Percentiles rank a stretch among this genome's conserved stretches.
phyloP scores from a whole-genome alignment of 2,797 vertebrate species.

The Alcedo atthis region DNA sequence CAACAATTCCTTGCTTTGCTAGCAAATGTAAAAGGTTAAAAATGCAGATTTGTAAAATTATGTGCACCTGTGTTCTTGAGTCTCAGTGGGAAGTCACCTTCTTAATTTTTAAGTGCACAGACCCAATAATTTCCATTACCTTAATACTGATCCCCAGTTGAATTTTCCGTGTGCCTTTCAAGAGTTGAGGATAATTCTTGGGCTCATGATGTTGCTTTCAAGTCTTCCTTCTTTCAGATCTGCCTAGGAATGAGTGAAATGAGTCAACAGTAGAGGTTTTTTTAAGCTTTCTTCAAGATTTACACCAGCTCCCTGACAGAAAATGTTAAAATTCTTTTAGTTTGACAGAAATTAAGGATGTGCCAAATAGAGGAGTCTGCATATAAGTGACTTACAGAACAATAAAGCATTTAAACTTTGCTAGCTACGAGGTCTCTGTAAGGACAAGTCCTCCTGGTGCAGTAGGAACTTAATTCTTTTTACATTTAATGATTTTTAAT shows the following conservation, averaged over 20 bases:
- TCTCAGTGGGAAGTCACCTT: slow-evolving; percentile 59
- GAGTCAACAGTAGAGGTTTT: slow-evolving; percentile 48
- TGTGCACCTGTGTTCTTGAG: slow-evolving; percentile 51
- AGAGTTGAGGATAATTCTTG: not conserved
- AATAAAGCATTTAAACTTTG: slow-evolving; percentile 16
- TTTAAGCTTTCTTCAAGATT: slow-evolving; percentile 43
- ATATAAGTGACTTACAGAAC: slow-evolving; percentile 2
- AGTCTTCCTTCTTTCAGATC: slow-evolving; percentile 43
- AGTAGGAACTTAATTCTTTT: not conserved
- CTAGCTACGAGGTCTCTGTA: not conserved
- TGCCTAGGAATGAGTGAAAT: slow-evolving; percentile 63
- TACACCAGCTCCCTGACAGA: slow-evolving; percentile 42
- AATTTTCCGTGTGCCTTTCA: slow-evolving; percentile 49
- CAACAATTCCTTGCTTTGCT: slow-evolving; percentile 56
- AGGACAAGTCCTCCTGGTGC: slow-evolving; percentile 12
- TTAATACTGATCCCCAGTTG: slow-evolving; percentile 8
- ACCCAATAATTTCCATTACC: slow-evolving; percentile 31
- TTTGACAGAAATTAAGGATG: slow-evolving; percentile 49
- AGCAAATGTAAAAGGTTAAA: slow-evolving; percentile 60
- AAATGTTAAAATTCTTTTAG: slow-evolving; percentile 43
- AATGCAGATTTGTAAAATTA: slow-evolving; percentile 52
- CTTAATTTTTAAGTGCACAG: slow-evolving; percentile 49
- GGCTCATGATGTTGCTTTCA: slow-evolving; percentile 52
- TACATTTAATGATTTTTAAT: slow-evolving; percentile 8
- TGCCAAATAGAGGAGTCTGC: slow-evolving; percentile 49